Evolutionary conservation across 2,113 vertebrate species (phyloP).

Genomic region (Seriola rivoliana): DNA sequence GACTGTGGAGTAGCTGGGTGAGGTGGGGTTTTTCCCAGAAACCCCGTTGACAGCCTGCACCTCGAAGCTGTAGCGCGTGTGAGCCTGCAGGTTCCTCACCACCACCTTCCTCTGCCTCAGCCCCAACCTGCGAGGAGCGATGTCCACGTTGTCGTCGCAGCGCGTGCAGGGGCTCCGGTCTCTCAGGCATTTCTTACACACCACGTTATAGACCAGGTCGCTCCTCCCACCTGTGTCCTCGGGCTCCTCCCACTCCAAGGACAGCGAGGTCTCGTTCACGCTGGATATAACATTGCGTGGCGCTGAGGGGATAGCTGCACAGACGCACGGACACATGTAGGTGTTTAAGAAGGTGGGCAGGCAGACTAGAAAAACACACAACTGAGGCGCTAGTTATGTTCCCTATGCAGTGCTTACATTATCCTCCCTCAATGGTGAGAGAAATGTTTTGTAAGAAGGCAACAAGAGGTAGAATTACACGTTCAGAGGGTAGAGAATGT

Average conservation of each 20-base stretch:
- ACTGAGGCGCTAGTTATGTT: slow-evolving; percentile 49
- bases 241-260: slow-evolving; percentile 96
- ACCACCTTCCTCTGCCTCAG: slow-evolving; percentile 91
- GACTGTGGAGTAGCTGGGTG: slow-evolving; percentile 92
- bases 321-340: slow-evolving; percentile 30
- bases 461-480: not conserved
- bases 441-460: slow-evolving; percentile 7
- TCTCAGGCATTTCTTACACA: slow-evolving; percentile 97
- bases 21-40: slow-evolving; percentile 90
- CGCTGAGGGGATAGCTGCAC: slow-evolving; percentile 90
- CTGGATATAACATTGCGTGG: slow-evolving; percentile 96
- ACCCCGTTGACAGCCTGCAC: slow-evolving; percentile 97
- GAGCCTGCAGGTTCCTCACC: slow-evolving; percentile 96
- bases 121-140: slow-evolving; percentile 93
- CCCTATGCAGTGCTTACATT: slow-evolving; percentile 37
- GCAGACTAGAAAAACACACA: slow-evolving; percentile 54
- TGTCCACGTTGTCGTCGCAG: slow-evolving; percentile 97
- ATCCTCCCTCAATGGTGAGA: slow-evolving; percentile 23
- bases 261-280: slow-evolving; percentile 96
- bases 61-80: slow-evolving; percentile 98
- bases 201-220: slow-evolving; percentile 95
- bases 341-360: slow-evolving; percentile 42
- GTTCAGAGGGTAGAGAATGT: not conserved
- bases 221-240: slow-evolving; percentile 91
- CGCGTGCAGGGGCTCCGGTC: slow-evolving; percentile 90